These are phyloP conservation scores for Nicator chloris DNA, from an alignment of 2,113 vertebrate genomes.

Conservation along the genomic window DNA sequence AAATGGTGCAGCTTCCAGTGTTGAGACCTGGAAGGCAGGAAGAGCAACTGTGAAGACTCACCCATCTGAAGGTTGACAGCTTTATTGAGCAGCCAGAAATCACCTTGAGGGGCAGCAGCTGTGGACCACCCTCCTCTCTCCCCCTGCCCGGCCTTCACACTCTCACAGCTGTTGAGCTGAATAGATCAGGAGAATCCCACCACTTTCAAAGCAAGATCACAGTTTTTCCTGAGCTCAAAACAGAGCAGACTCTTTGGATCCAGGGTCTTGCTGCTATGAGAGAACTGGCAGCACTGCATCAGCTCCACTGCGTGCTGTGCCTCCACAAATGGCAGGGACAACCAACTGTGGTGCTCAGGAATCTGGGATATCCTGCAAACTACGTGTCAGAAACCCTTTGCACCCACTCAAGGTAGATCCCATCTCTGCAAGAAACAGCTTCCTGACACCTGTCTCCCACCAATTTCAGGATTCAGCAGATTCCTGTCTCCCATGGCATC, in stretches of 20 bases:
- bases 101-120: neutral
- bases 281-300: neutral
- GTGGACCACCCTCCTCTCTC: neutral
- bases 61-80: neutral
- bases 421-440: neutral
- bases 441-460: neutral
- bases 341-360: neutral
- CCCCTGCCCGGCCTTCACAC: rapidly evolving
- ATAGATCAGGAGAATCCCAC: neutral
- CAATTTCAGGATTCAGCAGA: neutral
- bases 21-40: neutral
- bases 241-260: neutral
- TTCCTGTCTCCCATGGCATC: neutral
- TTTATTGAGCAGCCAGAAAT: neutral
- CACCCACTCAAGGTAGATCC: neutral
- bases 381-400: neutral
- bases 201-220: neutral
- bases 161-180: neutral
- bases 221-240: neutral
- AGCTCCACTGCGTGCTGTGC: neutral
- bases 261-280: neutral
- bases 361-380: neutral
- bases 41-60: neutral
- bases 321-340: neutral
- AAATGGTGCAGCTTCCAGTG: neutral